Base-by-base conservation (phyloP, 2,888 invertebrate genomes). In the Amphimallon solstitiale region DNA sequence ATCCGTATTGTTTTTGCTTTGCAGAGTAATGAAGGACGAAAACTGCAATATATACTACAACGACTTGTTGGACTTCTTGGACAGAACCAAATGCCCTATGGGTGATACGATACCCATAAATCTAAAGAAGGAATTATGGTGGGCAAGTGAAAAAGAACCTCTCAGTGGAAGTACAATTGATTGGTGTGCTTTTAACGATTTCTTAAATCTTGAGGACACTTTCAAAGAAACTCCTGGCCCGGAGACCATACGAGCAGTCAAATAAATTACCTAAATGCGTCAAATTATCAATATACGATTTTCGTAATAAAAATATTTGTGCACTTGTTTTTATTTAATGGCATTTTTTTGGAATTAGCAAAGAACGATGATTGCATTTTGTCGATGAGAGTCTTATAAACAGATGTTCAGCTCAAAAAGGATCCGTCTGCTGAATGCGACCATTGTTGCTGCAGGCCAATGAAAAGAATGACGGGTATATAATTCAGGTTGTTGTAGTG, bases 21-120 rank as follows among this genome's bases (percentile, higher is more conserved):
- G 40, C 72, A 90, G 90, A 19, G 79, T 91, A 48, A 81, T 84
- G n/a, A 89, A 86, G 73, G 90, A 91, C 70, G 87, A 87, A 1
- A 81, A 88, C 17, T 88, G 88, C 63, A 86, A 89, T 73, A 84
- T 93, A 37, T 84, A 86, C 62, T 90, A 89, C 67, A 85, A 87
- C 1, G 92, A 93, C 76, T 82, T 94, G 63, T 78, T 94, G 73
- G 79, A 84, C 40, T 93, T 93, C 77, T 79, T 94, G 65, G 89
- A 94, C 79, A 87, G 90, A 74, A 86, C 86, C 75, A 85, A 86
- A 9, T 83, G 85, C 73, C 86, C 86, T 1, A 77, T 84, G 63
- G 73, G 83, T 19, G 85, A 85, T 40, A 80, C 83, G 2, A 74
- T 78, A 66, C 87, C 87, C 6, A 79, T 85, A 6, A 86, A 85